Conservation (phyloP, 2,797 vertebrate species). For the Ctenopoma multispine region DNA sequence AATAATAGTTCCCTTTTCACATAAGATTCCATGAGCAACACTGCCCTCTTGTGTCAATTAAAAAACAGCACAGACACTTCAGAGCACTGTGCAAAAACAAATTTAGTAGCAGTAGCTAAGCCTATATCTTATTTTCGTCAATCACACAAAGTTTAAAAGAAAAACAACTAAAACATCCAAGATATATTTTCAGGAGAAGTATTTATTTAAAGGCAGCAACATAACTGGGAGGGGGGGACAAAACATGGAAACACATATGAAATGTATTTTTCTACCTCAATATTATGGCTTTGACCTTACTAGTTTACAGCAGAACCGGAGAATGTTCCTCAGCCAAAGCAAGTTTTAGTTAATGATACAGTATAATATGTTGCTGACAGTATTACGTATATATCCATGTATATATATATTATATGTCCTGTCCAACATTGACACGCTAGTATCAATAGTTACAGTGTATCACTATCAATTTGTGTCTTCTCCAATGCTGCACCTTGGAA, state of each 20-base stretch:
- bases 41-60: constrained; percentile 71
- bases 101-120: neutral
- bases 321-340: constrained; percentile 45
- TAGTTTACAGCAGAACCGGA: constrained; percentile 28
- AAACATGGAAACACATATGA: constrained; percentile 41
- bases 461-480: constrained; percentile 45
- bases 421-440: constrained; percentile 42
- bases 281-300: constrained; percentile 56
- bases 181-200: constrained; percentile 59
- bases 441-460: constrained; percentile 52
- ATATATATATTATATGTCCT: constrained; percentile 52
- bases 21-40: constrained; percentile 46
- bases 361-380: constrained; percentile 50
- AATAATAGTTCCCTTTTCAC: neutral
- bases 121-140: neutral
- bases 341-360: constrained; percentile 53
- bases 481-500: constrained; percentile 69
- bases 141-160: constrained; percentile 2
- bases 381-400: constrained; percentile 9
- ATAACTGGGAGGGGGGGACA: constrained; percentile 33
- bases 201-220: constrained; percentile 75
- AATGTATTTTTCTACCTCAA: constrained; percentile 45
- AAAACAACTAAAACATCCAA: neutral
- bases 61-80: neutral
- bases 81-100: neutral